These are phyloP conservation scores for Gymnoscopelus braueri DNA, from an alignment of 2,797 vertebrate species.

Conservation along the genomic window DNA sequence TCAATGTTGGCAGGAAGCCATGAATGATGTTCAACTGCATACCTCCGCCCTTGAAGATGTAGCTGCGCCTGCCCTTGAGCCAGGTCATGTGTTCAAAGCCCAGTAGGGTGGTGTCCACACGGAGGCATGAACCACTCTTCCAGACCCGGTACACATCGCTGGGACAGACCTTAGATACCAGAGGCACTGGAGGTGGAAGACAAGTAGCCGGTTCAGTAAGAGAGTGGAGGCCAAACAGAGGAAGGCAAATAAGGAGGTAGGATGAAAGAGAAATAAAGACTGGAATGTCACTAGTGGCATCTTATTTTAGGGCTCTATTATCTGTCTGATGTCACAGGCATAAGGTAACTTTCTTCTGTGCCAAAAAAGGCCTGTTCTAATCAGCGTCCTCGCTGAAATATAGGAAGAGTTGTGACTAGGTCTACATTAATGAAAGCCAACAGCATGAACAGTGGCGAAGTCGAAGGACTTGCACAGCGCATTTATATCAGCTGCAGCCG, in stretches of 20 bases:
- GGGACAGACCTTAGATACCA: conserved; percentile 96
- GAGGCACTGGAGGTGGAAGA: conserved; percentile 80
- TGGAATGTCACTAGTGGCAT: no score
- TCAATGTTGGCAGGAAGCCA: no score
- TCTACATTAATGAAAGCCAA: no score
- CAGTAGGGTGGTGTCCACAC: conserved; percentile 94
- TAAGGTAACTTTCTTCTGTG: no score
- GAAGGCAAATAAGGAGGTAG: neutral
- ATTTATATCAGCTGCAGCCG: no score
- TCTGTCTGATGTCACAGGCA: no score
- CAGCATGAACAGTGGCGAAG: no score
- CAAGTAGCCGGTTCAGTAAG: neutral
- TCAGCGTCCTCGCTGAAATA: no score
- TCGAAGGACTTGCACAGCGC: no score
- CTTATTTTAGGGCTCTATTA: no score
- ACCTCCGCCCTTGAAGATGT: conserved; percentile 97
- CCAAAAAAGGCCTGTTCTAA: no score
- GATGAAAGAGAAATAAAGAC: neutral
- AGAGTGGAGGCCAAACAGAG: neutral
- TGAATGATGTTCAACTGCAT: conserved; percentile 29
- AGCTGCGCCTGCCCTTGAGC: conserved; percentile 94
- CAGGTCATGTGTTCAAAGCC: conserved; percentile 98
- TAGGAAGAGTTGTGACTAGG: no score
- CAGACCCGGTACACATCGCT: conserved; percentile 95
- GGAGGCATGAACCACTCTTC: conserved; percentile 94